phyloP scores from a whole-genome alignment of 2,797 vertebrate genomes.

The Tokudaia tokunoshimensis region DNA sequence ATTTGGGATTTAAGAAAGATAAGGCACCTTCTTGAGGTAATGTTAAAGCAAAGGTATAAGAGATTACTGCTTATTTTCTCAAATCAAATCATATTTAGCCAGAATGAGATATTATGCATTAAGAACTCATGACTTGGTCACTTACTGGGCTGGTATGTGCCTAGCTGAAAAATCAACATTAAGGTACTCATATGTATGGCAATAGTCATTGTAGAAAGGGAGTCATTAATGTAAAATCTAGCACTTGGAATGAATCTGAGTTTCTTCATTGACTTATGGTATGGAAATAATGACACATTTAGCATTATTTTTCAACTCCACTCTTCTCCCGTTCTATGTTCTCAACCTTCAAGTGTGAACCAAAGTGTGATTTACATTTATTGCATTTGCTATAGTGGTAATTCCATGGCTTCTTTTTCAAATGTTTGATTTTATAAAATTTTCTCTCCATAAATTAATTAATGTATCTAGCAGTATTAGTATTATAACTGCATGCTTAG shows the following conservation, averaged over 20 bases:
- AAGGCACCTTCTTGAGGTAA: neutral
- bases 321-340: neutral
- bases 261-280: neutral
- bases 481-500: neutral
- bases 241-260: neutral
- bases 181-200: neutral
- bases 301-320: neutral
- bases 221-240: neutral
- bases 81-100: neutral
- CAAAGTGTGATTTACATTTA: neutral
- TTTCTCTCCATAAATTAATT: neutral
- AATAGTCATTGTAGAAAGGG: neutral
- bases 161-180: neutral
- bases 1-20: conserved; percentile 41
- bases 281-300: neutral
- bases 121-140: neutral
- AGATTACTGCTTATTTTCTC: neutral
- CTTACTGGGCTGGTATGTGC: neutral
- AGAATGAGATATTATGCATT: neutral
- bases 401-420: neutral
- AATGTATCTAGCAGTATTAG: neutral
- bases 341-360: neutral
- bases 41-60: neutral
- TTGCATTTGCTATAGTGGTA: neutral
- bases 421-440: neutral